Conservation (phyloP, 2,797 vertebrate genomes). For the Poeciliopsis turneri region DNA sequence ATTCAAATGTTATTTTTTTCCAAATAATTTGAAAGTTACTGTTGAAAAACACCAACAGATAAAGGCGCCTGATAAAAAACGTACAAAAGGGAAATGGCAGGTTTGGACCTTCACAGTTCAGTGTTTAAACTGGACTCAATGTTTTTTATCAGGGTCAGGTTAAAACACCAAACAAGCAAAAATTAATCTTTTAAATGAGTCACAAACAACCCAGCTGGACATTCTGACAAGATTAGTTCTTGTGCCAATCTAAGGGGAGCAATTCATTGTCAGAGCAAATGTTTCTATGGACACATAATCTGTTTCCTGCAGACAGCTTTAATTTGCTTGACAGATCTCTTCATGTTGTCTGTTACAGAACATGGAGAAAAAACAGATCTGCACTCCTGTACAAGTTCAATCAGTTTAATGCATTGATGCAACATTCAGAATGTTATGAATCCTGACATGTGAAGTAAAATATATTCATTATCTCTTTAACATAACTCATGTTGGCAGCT, state of each 20-base stretch:
- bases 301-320: background rate
- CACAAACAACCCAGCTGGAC: background rate
- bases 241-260: background rate
- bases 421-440: background rate
- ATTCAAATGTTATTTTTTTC: background rate
- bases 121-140: background rate
- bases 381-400: background rate
- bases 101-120: background rate
- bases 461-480: background rate
- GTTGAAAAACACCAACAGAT: background rate
- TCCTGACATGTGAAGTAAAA: background rate
- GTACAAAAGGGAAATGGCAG: background rate
- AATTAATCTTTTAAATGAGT: background rate
- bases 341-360: background rate
- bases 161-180: background rate
- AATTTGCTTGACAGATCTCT: background rate
- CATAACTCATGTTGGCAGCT: background rate
- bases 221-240: background rate
- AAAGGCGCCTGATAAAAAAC: background rate
- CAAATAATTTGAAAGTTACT: background rate
- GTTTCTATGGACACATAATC: background rate
- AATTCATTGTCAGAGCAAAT: background rate
- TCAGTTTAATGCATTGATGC: background rate
- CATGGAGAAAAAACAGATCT: background rate
- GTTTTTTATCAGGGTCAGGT: background rate